Percentiles rank a stretch among this genome's conserved stretches.
These are phyloP conservation scores for Trypoxylus dichotomus DNA, from an alignment of 1,140 invertebrate species.

Conservation along the genomic window DNA sequence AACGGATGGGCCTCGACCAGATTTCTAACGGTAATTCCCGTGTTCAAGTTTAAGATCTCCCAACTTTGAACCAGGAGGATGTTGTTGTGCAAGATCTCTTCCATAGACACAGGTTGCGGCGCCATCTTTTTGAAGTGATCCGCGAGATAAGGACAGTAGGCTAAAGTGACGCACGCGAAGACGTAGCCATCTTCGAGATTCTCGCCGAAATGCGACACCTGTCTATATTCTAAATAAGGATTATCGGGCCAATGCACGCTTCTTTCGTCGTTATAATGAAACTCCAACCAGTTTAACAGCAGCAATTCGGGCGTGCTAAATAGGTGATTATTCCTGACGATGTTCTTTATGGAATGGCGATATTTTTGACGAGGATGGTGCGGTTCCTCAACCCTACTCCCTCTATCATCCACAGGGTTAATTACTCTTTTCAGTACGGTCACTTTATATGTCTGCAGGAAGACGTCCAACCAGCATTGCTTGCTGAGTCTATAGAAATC, in stretches of 20 bases:
- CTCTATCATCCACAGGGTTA: not conserved
- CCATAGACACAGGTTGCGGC: slow-evolving; percentile 39
- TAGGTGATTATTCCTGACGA: not conserved
- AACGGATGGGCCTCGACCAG: slow-evolving; percentile 49
- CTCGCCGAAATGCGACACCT: not conserved
- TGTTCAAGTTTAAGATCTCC: slow-evolving; percentile 52
- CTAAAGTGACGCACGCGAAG: slow-evolving; percentile 49
- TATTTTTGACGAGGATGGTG: not conserved
- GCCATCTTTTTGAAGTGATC: slow-evolving; percentile 49
- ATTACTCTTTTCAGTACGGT: slow-evolving; percentile 38
- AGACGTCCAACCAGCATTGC: slow-evolving; percentile 54
- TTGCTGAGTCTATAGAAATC: slow-evolving; percentile 35
- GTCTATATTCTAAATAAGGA: not conserved
- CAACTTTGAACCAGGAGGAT: slow-evolving; percentile 50
- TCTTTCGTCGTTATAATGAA: not conserved
- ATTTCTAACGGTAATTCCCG: slow-evolving; percentile 48
- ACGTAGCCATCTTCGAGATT: slow-evolving; percentile 50
- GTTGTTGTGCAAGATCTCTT: slow-evolving; percentile 54
- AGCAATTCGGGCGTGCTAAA: slow-evolving; percentile 1
- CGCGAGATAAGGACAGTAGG: slow-evolving; percentile 53
- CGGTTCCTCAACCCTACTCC: not conserved
- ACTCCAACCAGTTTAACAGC: slow-evolving; percentile 26
- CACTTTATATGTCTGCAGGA: slow-evolving; percentile 52
- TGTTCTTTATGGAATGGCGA: not conserved
- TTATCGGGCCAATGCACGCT: not conserved